These are phyloP conservation scores for Amphipoea oculea DNA, from an alignment of 2,888 invertebrate genomes.

Conservation along the genomic window DNA sequence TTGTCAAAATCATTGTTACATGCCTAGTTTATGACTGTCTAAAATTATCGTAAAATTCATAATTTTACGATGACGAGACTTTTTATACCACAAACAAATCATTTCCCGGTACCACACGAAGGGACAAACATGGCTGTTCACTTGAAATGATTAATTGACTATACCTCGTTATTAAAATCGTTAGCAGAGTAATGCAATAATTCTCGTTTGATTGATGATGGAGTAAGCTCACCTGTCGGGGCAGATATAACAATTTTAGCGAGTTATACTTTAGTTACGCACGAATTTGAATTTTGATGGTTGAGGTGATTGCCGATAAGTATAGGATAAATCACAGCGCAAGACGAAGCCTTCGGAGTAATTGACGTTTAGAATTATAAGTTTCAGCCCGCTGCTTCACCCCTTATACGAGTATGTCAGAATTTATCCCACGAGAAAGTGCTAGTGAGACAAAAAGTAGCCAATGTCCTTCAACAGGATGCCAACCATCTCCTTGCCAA, in stretches of 20 bases:
- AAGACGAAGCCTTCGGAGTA: not conserved
- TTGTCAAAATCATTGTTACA: not conserved
- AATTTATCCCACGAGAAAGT: no score
- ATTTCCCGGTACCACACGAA: conserved; percentile 7
- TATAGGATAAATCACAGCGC: no score
- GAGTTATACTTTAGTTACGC: conserved; percentile 8
- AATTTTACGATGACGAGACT: not conserved
- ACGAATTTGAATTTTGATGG: not conserved
- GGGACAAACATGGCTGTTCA: conserved; percentile 23
- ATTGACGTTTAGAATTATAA: not conserved
- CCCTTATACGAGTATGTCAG: no score
- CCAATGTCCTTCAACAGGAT: no score
- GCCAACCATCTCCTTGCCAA: no score
- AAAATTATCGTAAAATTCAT: not conserved
- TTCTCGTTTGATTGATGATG: conserved; percentile 66
- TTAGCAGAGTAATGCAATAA: conserved; percentile 65
- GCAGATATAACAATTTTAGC: conserved; percentile 28
- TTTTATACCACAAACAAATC: conserved; percentile 20
- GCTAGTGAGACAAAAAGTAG: no score
- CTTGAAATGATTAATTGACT: conserved; percentile 71
- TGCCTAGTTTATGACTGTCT: not conserved
- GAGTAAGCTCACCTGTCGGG: conserved; percentile 36
- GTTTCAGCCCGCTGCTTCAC: no score
- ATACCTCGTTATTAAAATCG: conserved; percentile 70
- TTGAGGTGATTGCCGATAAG: not conserved